A percentile compares a stretch with the other conserved stretches of the same genome.
Evolutionary conservation across 2,888 invertebrate genomes (phyloP).

Genomic region (Masnerella sp.): DNA sequence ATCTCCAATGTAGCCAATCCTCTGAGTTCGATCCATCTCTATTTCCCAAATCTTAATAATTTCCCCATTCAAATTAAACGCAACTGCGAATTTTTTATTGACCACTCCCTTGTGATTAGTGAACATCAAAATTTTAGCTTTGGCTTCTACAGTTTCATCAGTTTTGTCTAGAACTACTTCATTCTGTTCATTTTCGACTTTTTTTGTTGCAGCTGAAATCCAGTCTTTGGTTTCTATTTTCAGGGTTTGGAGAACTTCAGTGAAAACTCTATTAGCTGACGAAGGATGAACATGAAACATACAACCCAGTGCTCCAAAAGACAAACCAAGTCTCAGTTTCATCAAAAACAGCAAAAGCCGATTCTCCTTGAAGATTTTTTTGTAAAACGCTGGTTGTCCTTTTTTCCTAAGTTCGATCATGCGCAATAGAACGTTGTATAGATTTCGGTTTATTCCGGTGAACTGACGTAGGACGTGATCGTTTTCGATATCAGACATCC

Average conservation of each 20-base stretch:
- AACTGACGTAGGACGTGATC: slow-evolving; percentile 22
- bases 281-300: slow-evolving; percentile 54
- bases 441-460: slow-evolving; percentile 6
- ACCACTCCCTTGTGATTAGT: slow-evolving; percentile 8
- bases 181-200: neutral
- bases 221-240: slow-evolving; percentile 20
- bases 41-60: slow-evolving; percentile 17
- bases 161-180: neutral
- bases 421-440: neutral
- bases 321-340: slow-evolving; percentile 54
- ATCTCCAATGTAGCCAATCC: slow-evolving; percentile 7
- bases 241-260: slow-evolving; percentile 37
- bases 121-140: slow-evolving; percentile 12
- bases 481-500: slow-evolving; percentile 15
- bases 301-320: slow-evolving; percentile 47
- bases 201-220: slow-evolving; percentile 33
- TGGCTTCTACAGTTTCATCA: neutral
- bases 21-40: neutral
- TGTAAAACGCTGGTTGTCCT: slow-evolving; percentile 19
- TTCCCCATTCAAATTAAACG: neutral
- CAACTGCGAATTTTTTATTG: slow-evolving; percentile 1
- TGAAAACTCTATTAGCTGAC: slow-evolving; percentile 57
- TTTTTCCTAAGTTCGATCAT: slow-evolving; percentile 17
- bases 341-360: slow-evolving; percentile 47
- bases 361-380: slow-evolving; percentile 27